A percentile compares a stretch with the other conserved stretches of the same genome.
Evolutionary conservation across 2,888 invertebrate species (phyloP).

Genomic region (Electrophaes corylata): DNA sequence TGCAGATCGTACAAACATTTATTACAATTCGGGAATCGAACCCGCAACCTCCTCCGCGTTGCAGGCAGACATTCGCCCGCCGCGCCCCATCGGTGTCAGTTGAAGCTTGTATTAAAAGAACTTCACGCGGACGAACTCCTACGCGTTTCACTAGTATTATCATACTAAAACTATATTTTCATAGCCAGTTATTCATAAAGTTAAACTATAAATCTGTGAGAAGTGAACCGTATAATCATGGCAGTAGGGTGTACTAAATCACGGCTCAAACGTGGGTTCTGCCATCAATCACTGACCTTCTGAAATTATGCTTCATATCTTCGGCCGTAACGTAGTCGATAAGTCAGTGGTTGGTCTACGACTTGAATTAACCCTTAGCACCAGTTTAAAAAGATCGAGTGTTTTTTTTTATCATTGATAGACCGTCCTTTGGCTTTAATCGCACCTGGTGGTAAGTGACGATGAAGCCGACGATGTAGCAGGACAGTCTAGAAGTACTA

Average conservation of each 20-base stretch:
- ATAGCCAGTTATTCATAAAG: conserved; percentile 17
- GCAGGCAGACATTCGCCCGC: too few relatives aligned
- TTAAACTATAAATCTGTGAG: conserved; percentile 47
- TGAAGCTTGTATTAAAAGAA: too few relatives aligned
- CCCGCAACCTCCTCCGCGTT: too few relatives aligned
- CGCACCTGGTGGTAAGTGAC: too few relatives aligned
- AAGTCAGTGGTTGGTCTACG: conserved; percentile 22
- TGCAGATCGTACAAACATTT: too few relatives aligned
- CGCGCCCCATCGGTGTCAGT: too few relatives aligned
- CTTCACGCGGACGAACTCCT: too few relatives aligned
- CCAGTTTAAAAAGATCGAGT: neutral
- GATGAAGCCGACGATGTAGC: too few relatives aligned
- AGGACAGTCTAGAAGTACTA: too few relatives aligned
- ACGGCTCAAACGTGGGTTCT: conserved; percentile 45
- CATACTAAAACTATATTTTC: neutral
- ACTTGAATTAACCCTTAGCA: neutral
- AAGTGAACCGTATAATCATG: conserved; percentile 50
- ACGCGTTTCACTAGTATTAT: too few relatives aligned
- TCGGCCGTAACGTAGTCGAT: conserved; percentile 33
- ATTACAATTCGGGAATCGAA: too few relatives aligned
- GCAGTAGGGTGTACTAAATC: conserved; percentile 50
- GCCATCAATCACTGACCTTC: conserved; percentile 55
- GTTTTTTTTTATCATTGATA: neutral
- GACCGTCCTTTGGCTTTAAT: too few relatives aligned
- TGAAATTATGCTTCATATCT: conserved; percentile 41